Evolutionary conservation across 2,888 invertebrate genomes (phyloP), one percentile per base, ranked within the genome.

Genomic region (Acronicta leporina): DNA sequence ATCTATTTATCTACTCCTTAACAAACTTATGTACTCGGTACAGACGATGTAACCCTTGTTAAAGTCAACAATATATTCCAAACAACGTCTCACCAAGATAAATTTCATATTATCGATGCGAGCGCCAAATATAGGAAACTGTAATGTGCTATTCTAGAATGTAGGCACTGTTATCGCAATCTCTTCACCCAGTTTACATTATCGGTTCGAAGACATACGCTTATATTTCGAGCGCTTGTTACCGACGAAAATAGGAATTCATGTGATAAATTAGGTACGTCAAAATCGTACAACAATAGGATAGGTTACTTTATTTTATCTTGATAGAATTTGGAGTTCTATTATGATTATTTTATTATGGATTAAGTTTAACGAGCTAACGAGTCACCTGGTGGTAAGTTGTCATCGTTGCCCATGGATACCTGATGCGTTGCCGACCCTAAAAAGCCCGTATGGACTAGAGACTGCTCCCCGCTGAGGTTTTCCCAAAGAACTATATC

Each of bases 181-280:
- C 9, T 48, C 27, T 52, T 61, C 25, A 47, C 43, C 43, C n/a
- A 51, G 27, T 60, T 48, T 35, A 41, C 15, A 68, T 35, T 16
- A 9, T n/a, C 14, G 43, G 30, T 15, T 43, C 11, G 33, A 43
- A 51, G 51, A 52, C 51, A 52, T 60, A 44, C 14, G 20, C 25
- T 48, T 51, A 20, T 41, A 52, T 52, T 33, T 48, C 47, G 27
- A 68, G 48, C 48, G 68, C 13, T 68, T 47, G 44, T 65, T 68
- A 68, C 41, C 16, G 13, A n/a, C 30, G 27, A 41, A 41, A 48
- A 41, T 63, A 58, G 49, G 30, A 60, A 15, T 40, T 52, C 25
- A n/a, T 35, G 51, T 44, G 51, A 41, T 25, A 48, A 16, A 15
- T 11, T 48, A 40, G 41, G 33, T 59, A 33, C n/a, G 20, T 7